Conservation (phyloP, 2,113 vertebrate species). For the Leuciscus idus region DNA sequence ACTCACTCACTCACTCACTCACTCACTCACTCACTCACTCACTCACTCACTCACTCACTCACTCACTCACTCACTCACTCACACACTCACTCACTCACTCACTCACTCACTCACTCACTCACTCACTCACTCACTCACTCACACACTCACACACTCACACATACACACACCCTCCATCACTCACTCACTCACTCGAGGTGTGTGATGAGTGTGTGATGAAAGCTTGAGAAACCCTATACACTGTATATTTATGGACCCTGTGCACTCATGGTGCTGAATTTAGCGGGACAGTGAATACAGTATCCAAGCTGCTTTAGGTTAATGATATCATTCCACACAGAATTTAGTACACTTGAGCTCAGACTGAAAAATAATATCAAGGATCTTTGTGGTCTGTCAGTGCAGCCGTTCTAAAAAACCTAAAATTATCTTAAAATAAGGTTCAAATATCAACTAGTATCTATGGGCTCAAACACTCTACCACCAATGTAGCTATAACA, state of each 20-base stretch:
- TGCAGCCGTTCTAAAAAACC: slow-evolving; percentile 14
- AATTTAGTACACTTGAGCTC: slow-evolving; percentile 22
- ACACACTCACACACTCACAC: no score
- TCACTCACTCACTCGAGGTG: not conserved
- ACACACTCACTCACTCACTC: no score
- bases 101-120: no score
- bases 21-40: no score
- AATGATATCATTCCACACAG: slow-evolving; percentile 44
- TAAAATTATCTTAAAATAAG: not conserved
- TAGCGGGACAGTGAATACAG: slow-evolving; percentile 58
- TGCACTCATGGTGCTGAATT: slow-evolving; percentile 67
- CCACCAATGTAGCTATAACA: not conserved
- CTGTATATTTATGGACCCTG: slow-evolving; percentile 63
- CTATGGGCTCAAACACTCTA: not conserved
- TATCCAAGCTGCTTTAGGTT: slow-evolving; percentile 64
- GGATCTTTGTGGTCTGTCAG: slow-evolving; percentile 11
- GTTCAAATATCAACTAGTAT: not conserved
- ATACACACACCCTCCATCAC: not conserved
- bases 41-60: no score
- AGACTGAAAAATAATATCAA: slow-evolving; percentile 12
- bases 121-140: no score
- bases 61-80: no score
- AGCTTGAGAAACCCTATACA: slow-evolving; percentile 63
- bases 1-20: no score
- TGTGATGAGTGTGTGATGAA: slow-evolving; percentile 26